Percentiles rank a stretch among this genome's conserved stretches.
Evolutionary conservation across 1,140 invertebrate genomes (phyloP).

Genomic region (Drosophila insularis): DNA sequence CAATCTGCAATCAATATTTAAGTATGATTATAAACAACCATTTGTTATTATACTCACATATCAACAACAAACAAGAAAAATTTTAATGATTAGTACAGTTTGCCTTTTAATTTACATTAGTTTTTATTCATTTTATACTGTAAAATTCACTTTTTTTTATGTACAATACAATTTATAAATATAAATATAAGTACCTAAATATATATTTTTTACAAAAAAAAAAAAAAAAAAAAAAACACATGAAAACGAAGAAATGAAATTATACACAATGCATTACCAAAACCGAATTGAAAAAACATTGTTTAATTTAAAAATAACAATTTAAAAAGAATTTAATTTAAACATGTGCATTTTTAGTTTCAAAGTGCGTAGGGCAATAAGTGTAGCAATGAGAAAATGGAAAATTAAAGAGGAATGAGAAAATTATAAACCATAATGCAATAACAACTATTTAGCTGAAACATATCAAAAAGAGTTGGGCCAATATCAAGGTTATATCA

Average conservation of each 20-base stretch:
- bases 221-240: neutral
- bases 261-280: conserved; percentile 25
- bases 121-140: conserved; percentile 37
- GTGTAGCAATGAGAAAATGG: conserved; percentile 31
- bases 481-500: neutral
- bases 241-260: conserved; percentile 10
- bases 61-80: conserved; percentile 35
- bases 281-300: neutral
- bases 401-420: conserved; percentile 2
- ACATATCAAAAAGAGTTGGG: conserved; percentile 59
- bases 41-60: conserved; percentile 61
- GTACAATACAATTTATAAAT: conserved; percentile 17
- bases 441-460: conserved; percentile 47
- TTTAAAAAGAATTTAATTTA: neutral
- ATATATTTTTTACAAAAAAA: conserved; percentile 8
- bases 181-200: conserved; percentile 34
- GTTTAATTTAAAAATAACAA: conserved; percentile 15
- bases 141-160: conserved; percentile 22
- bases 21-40: conserved; percentile 31
- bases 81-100: conserved; percentile 9
- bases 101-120: neutral
- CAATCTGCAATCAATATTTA: conserved; percentile 47
- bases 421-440: conserved; percentile 31
- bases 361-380: conserved; percentile 68
- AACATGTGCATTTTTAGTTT: neutral